These are phyloP conservation scores for Galaxea fascicularis DNA, from an alignment of 92 coral and sea anemone genomes.

Conservation along the genomic window DNA sequence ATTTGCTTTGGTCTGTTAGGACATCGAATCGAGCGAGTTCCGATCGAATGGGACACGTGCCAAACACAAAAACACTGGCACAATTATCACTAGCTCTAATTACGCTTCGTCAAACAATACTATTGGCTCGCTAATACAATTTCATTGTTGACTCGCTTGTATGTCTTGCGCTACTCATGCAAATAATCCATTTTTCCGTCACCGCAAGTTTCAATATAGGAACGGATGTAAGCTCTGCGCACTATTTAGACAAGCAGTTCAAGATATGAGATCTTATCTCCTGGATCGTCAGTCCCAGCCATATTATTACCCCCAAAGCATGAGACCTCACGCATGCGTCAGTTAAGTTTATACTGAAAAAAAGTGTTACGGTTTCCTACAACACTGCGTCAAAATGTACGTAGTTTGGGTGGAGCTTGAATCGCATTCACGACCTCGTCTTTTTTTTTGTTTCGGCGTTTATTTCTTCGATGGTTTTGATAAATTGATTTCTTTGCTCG, in stretches of 20 bases:
- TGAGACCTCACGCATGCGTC: conserved; percentile 40
- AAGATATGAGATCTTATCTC: conserved; percentile 49
- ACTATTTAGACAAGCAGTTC: conserved; percentile 51
- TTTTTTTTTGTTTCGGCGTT: background rate
- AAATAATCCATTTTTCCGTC: conserved; percentile 69
- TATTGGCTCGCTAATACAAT: conserved; percentile 78
- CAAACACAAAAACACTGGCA: conserved; percentile 71
- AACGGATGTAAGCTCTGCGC: conserved; percentile 37
- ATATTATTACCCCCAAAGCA: conserved; percentile 7
- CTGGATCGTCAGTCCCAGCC: conserved; percentile 14
- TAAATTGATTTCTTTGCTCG: background rate
- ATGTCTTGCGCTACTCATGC: conserved; percentile 55
- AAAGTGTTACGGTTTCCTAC: background rate
- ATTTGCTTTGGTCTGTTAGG: conserved; percentile 60
- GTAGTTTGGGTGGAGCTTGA: background rate
- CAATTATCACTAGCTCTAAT: conserved; percentile 76
- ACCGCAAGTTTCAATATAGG: conserved; percentile 50
- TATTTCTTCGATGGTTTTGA: background rate
- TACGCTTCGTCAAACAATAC: conserved; percentile 74
- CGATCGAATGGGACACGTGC: conserved; percentile 74
- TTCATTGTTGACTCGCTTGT: conserved; percentile 75
- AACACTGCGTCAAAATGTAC: background rate
- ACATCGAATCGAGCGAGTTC: conserved; percentile 67
- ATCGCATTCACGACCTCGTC: background rate
- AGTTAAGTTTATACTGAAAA: background rate